Base-by-base conservation (phyloP, 2,797 vertebrate genomes). In the Aeoliscus strigatus region DNA sequence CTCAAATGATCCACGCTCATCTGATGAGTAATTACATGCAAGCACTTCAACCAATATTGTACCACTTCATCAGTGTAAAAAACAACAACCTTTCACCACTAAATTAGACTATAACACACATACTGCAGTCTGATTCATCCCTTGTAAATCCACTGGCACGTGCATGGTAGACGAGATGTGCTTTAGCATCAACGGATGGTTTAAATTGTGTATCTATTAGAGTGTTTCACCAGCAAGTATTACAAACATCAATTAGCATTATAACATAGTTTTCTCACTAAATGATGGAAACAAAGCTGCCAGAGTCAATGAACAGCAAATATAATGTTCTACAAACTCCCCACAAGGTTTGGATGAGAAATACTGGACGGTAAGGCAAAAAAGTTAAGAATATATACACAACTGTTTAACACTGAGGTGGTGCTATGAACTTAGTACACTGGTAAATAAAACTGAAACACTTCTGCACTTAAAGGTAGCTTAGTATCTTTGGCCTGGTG, bases 121-220 rank as follows among this genome's bases (percentile, higher is more conserved):
- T 39, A 54, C 45, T n/a, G n/a, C n/a, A 49, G 65, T 27, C 16
- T 42, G 33, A 37, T 42, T 55, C 16, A 41, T 77, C 75, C 72
- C 70, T 80, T 71, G 30, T 60, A 62, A 63, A 59, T 66, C 61
- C 43, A 39, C 61, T 68, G 60, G 52, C 66, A 80, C 25, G 11
- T 77, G 52, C 62, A 74, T 40, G 12, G 71, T 24, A 35, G 45
- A 58, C 39, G 53, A 35, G 18, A 16, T 58, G 33, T 43, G 27
- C 14, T 45, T 39, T 14, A 54, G 18, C 35, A 41, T 52, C 14
- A 60, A 12, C 28, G 48, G 48, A 60, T 36, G 64, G 53, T 26
- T 49, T 52, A 49, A 34, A 1, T 26, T 25, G 27, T 3, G 33
- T 39, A 2, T n/a, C 9, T 25, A 45, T 49, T 34, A 41, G 14